Conservation (phyloP, 2,113 vertebrate genomes). For the Vimba vimba region DNA sequence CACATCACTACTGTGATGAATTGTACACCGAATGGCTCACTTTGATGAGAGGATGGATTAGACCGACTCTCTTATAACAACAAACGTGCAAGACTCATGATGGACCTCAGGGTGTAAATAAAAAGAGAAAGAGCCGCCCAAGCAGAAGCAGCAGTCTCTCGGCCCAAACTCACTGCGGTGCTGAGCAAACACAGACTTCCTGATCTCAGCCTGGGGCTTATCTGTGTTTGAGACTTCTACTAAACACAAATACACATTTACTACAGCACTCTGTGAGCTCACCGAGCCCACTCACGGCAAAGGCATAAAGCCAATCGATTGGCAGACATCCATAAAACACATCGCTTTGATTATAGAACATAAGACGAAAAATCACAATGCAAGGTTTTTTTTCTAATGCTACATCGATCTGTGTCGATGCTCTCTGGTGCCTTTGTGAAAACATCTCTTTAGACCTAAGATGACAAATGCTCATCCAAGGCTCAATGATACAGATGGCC, state of each 20-base stretch:
- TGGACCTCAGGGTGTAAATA: neutral
- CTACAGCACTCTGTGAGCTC: neutral
- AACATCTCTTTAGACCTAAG: neutral
- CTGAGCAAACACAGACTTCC: conserved; percentile 20
- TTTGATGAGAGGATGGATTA: neutral
- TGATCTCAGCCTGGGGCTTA: conserved; percentile 24
- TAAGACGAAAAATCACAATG: neutral
- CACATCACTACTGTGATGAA: neutral
- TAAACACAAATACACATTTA: conserved; percentile 8
- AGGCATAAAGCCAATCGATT: neutral
- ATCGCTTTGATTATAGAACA: neutral
- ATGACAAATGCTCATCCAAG: neutral
- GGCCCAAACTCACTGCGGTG: neutral
- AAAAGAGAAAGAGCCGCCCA: neutral
- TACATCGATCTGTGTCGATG: neutral
- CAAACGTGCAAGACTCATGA: neutral
- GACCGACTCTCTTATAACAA: neutral
- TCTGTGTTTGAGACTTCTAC: neutral
- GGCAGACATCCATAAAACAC: neutral
- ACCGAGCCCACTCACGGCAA: neutral
- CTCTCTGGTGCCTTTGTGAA: neutral
- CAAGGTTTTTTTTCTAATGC: neutral
- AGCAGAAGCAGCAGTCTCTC: neutral
- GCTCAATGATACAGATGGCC: neutral
- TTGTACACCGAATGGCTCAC: neutral